Evolutionary conservation across 2,888 invertebrate species (phyloP), one percentile per base, ranked within the genome.

Genomic region (Eucera pruinosa): DNA sequence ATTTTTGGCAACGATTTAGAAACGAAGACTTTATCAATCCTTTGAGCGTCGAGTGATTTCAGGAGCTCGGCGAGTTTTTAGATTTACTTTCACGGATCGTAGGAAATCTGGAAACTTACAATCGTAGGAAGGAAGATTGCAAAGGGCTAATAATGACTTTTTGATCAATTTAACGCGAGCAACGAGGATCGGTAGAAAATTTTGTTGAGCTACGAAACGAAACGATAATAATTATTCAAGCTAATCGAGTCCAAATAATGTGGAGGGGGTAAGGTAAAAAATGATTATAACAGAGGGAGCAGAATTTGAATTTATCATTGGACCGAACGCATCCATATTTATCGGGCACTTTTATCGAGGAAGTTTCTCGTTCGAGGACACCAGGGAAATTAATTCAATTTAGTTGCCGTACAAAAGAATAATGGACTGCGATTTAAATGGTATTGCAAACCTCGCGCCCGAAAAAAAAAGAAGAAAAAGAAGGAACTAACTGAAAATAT

Each of bases 301-400:
- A 13, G 58, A 50, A 64, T 74, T 74, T 68, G 77, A 74, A 74
- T 77, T 74, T 68, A 77, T 74, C 74, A 68, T 68, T 73, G 54
- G 50, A 33, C 15, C 52, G 30, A 30, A 39, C 52, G 62, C 73
- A 64, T 74, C 73, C 67, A 68, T 73, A 73, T 73, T 77, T 77
- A 77, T 77, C 77, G 67, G 58, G 48, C 41, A 64, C 52, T 73
- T 74, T 73, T 77, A 68, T 64, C 64, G 68, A 36, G 62, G 13
- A 68, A 74, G 50, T 74, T 77, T 62, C 62, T 27, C 67, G 62
- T 52, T 67, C 76, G 57, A 52, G 33, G 52, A 69, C 52, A 62
- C 50, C n/a, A 27, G 67, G 60, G 41, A 54, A 74, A 68, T 74
- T 68, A 68, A 77, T 68, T 68, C 68, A 68, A 68, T 68, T 77